Conservation (phyloP, 2,113 vertebrate genomes). For the Ifrita kowaldi region DNA sequence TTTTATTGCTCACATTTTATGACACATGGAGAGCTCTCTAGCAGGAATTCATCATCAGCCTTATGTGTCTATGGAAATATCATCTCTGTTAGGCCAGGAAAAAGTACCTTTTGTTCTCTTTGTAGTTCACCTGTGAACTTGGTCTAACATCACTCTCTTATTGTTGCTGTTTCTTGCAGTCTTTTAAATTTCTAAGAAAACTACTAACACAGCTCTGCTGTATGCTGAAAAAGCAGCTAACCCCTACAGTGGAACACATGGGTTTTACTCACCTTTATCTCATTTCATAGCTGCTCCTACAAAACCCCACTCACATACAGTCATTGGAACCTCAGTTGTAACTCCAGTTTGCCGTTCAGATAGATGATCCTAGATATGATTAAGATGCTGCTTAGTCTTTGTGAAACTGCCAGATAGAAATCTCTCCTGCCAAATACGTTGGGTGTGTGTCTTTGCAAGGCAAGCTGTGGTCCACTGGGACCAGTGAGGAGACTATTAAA, state of each 20-base stretch:
- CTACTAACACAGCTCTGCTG: neutral
- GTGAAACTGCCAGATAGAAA: neutral
- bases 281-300: neutral
- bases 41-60: neutral
- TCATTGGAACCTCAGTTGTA: neutral
- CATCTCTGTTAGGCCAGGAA: neutral
- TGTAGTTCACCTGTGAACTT: neutral
- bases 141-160: neutral
- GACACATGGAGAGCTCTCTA: slow-evolving; percentile 28
- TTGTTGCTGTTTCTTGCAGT: neutral
- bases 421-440: neutral
- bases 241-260: neutral
- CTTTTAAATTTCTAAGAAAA: neutral
- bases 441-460: neutral
- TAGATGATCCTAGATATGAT: neutral
- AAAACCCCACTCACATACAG: neutral
- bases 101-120: slow-evolving; percentile 12
- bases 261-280: neutral
- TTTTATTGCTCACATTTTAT: slow-evolving; percentile 56
- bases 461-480: neutral
- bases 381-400: neutral
- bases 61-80: neutral
- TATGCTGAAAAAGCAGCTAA: neutral
- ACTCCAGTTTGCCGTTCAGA: neutral
- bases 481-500: neutral